Evolutionary conservation across 1,140 invertebrate genomes (phyloP), one percentile per base, ranked within the genome.

Genomic region (Idris sp.): DNA sequence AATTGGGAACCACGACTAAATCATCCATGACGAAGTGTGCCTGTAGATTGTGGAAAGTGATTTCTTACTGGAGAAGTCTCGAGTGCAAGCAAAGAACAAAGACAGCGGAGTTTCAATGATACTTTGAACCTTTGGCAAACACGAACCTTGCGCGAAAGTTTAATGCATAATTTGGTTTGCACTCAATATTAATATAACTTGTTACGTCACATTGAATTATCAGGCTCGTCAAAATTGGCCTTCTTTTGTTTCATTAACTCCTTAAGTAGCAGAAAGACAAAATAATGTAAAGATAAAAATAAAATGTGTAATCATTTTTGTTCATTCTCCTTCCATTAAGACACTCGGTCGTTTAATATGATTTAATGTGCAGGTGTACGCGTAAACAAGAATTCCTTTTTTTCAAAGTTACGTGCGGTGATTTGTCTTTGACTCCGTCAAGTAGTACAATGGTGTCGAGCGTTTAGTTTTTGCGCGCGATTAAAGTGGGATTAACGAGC

Each of bases 401-500:
- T 26, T 62, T 31, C 16, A 41, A 26, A 49, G 16, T 51, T 51
- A 51, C 30, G 26, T 14, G 33, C 26, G 59, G 59, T 43, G 65
- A 59, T 69, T 59, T 59, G 36, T 59, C 36, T 53, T 54, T 8
- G 25, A 30, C 28, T 54, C 33, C 22, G 51, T 56, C 46, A 61
- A 35, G 38, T 54, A 46, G 38, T 9, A 58, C 44, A 59, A 41
- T 36, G 22, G 53, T 49, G 41, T 19, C 43, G 51, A 54, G 7
- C 28, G 53, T 54, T 69, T 43, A 46, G 54, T 69, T 69, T 61
- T 69, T 61, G 40, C 26, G 30, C 48, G 8, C 58, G 58, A 56
- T 72, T 62, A 62, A 54, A 18, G 68, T 10, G 26, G 58, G 36
- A 72, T 72, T 72, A 72, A 72, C 33, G 68, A 69, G 64, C 56